Percentiles rank a stretch among this genome's conserved stretches.
phyloP scores from a whole-genome alignment of 2,113 vertebrate species.

The Prionailurus bengalensis region DNA sequence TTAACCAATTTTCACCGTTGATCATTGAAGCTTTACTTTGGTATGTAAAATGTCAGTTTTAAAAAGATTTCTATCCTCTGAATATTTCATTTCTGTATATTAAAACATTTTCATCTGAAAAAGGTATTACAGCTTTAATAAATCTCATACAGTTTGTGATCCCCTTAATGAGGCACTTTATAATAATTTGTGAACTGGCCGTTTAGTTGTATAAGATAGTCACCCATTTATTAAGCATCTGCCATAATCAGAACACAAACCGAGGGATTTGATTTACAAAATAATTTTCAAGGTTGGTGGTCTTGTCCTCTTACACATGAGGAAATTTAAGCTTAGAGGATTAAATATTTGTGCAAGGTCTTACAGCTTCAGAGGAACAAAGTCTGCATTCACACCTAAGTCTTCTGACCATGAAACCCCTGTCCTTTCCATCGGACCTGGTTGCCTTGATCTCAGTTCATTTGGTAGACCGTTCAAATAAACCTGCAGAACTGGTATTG shows the following conservation, averaged over 20 bases:
- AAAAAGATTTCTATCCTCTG: background rate
- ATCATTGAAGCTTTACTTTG: conserved; percentile 13
- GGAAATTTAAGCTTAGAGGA: background rate
- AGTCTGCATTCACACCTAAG: background rate
- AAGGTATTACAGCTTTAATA: background rate
- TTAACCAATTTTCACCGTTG: background rate
- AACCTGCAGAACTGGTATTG: conserved; percentile 5
- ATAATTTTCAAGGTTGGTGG: conserved; percentile 33
- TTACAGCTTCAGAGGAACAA: background rate
- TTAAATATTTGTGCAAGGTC: background rate
- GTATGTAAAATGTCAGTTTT: conserved; percentile 42
- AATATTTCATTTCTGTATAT: conserved; percentile 55
- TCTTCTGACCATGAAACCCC: background rate
- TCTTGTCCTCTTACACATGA: background rate
- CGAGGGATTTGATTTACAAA: background rate
- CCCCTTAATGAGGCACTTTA: background rate
- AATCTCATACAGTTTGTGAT: background rate
- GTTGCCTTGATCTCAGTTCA: background rate
- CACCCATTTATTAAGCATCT: background rate
- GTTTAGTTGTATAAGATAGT: background rate
- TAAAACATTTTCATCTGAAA: conserved; percentile 48
- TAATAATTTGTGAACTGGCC: conserved; percentile 26
- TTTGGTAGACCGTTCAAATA: conserved; percentile 8
- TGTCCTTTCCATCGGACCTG: background rate
- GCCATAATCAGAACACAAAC: background rate